Evolutionary conservation across 2,888 invertebrate genomes (phyloP).

Genomic region (Acrobasis suavella): DNA sequence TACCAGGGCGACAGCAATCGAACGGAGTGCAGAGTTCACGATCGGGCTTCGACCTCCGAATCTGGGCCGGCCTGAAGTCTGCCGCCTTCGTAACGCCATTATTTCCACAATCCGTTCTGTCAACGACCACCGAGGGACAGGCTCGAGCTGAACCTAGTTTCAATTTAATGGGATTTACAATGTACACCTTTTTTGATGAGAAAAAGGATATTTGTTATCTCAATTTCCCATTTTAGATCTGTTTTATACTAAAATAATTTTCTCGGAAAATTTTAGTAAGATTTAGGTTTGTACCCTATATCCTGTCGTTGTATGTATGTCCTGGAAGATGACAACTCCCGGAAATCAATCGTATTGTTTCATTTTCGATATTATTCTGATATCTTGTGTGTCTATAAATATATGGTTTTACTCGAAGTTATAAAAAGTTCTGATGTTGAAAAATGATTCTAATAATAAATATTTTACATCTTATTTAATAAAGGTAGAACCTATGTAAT

Average conservation of each 20-base stretch:
- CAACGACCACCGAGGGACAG: conserved; percentile 34
- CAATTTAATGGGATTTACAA: conserved; percentile 24
- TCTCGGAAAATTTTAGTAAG: neutral
- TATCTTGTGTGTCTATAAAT: too few species aligned
- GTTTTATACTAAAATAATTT: neutral
- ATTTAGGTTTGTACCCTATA: too few species aligned
- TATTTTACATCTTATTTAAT: too few species aligned
- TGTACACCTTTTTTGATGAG: conserved; percentile 6
- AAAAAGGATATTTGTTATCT: conserved; percentile 13
- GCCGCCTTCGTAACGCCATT: conserved; percentile 48
- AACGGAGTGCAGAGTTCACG: conserved; percentile 69
- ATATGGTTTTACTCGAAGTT: too few species aligned
- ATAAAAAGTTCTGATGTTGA: too few species aligned
- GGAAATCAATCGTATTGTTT: neutral
- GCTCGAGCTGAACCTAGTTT: conserved; percentile 25
- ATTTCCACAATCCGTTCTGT: conserved; percentile 43
- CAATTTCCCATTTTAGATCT: neutral
- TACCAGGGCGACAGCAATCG: conserved; percentile 48
- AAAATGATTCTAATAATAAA: too few species aligned
- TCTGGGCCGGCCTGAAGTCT: conserved; percentile 65
- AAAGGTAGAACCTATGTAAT: too few species aligned
- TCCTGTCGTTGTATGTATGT: too few species aligned
- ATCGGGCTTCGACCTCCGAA: conserved; percentile 76
- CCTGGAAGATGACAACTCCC: neutral
- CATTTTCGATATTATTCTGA: neutral